Base-by-base conservation (phyloP, 2,888 invertebrate species). In the Perithous albicinctus region DNA sequence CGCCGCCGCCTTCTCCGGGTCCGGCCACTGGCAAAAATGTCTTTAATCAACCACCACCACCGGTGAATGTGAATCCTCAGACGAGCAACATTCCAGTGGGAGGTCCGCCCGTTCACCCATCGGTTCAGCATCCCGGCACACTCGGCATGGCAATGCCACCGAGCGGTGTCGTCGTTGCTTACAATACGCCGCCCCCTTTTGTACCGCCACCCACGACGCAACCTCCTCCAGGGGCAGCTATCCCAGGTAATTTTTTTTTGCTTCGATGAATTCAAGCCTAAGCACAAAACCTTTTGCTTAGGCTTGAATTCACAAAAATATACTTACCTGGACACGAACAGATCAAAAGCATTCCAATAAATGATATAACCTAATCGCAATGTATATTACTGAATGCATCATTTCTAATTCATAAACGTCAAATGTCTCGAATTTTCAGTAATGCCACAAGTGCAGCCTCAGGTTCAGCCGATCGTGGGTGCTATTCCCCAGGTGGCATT, bases 1-100 rank as follows among this genome's bases (percentile, higher is more conserved):
- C 95, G 48, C 94, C 95, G 7, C 94, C 94, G 23, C 91, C 93
- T 82, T 93, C 90, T 73, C 92, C 89, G 86, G 93, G 90, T 88
- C 92, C 89, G 10, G 85, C 88, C n/a, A 84, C 87, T 84, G 81
- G 78, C 41, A 92, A 92, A 86, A 91, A 89, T 86, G 87, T 89
- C 61, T 92, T 91, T 75, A 92, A 88, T 85, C 93, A 92, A 75
- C 86, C 88, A 32, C 88, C 88, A 77, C 88, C 91, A 56, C 83
- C 78, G 56, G 86, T 87, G 64, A 91, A 88, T 79, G 89, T 90
- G 77, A 85, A 81, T 63, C 87, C 90, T 23, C 90, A 90, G 78
- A 61, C 86, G 61, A 87, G 90, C 69, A 93, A 90, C 87, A 89
- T 92, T 87, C 89, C 92, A 85, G 89, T 90, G 79, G 91, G 88